Evolutionary conservation across 2,113 vertebrate genomes (phyloP).

Genomic region (Pedetes capensis): DNA sequence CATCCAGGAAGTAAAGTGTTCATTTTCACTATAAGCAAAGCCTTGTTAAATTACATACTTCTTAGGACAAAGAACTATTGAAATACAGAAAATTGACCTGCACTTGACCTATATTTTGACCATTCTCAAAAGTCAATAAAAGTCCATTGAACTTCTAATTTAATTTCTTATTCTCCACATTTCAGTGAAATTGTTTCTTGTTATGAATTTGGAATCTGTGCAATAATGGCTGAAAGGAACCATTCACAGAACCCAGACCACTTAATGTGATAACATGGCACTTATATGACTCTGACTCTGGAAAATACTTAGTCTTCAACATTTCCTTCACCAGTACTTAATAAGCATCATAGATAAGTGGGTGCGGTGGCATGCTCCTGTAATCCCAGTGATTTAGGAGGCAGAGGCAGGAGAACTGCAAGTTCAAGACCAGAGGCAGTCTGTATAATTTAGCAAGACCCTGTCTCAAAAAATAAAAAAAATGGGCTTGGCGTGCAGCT

Average conservation of each 20-base stretch:
- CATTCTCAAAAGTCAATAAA: slow-evolving; percentile 27
- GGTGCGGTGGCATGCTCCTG: too few species aligned
- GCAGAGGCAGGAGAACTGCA: too few species aligned
- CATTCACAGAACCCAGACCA: neutral
- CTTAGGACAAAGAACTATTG: neutral
- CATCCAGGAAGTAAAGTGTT: slow-evolving; percentile 19
- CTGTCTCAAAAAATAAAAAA: too few species aligned
- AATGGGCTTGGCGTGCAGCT: too few species aligned
- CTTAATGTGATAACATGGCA: neutral
- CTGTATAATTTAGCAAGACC: too few species aligned
- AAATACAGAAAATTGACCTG: slow-evolving; percentile 50
- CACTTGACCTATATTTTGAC: slow-evolving; percentile 61
- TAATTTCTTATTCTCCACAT: slow-evolving; percentile 47
- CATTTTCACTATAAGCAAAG: neutral
- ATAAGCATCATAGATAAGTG: neutral
- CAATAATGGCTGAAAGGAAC: neutral
- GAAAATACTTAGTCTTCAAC: neutral
- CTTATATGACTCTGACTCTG: neutral
- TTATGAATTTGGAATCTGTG: slow-evolving; percentile 22
- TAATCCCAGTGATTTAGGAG: too few species aligned
- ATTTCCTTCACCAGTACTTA: neutral
- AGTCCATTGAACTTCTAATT: slow-evolving; percentile 51
- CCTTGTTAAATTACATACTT: slow-evolving; percentile 38
- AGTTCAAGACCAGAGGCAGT: too few species aligned
- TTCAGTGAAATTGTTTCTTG: slow-evolving; percentile 19